phyloP scores from a whole-genome alignment of 2,113 vertebrate species.

The Ageneiosus marmoratus region DNA sequence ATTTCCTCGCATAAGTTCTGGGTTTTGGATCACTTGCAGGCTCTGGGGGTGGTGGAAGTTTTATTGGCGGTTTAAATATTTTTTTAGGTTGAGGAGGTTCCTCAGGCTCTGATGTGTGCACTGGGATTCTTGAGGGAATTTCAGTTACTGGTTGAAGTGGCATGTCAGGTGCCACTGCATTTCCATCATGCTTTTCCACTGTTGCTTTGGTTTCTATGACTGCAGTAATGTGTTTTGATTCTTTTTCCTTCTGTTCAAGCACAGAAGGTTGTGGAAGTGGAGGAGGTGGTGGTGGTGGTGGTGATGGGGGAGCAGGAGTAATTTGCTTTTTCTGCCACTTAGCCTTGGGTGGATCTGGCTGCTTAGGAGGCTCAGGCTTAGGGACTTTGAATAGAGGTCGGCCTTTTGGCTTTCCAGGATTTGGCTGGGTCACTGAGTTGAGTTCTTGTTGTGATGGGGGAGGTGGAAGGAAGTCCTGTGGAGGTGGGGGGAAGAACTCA shows the following conservation, averaged over 20 bases:
- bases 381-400: constrained; percentile 73
- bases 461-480: constrained; percentile 70
- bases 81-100: constrained; percentile 65
- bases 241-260: constrained; percentile 19
- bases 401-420: constrained; percentile 54
- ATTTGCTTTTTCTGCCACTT: constrained; percentile 72
- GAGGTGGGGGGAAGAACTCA: constrained; percentile 70
- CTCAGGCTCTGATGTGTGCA: constrained; percentile 45
- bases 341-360: constrained; percentile 61
- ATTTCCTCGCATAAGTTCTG: constrained; percentile 79
- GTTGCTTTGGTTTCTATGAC: constrained; percentile 58
- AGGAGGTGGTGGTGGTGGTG: constrained; percentile 56
- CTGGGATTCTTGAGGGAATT: constrained; percentile 51
- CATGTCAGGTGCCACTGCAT: constrained; percentile 44
- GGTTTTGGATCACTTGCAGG: constrained; percentile 62
- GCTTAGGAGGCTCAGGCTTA: constrained; percentile 70
- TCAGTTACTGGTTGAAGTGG: constrained; percentile 43
- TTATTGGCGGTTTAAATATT: constrained; percentile 69
- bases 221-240: constrained; percentile 38
- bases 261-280: constrained; percentile 45
- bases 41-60: constrained; percentile 74
- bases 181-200: constrained; percentile 51
- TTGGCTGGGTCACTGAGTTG: constrained; percentile 63
- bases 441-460: constrained; percentile 74
- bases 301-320: constrained; percentile 53